Conservation (phyloP, 2,113 vertebrate species). For the Sinocyclocheilus anshuiensis region DNA sequence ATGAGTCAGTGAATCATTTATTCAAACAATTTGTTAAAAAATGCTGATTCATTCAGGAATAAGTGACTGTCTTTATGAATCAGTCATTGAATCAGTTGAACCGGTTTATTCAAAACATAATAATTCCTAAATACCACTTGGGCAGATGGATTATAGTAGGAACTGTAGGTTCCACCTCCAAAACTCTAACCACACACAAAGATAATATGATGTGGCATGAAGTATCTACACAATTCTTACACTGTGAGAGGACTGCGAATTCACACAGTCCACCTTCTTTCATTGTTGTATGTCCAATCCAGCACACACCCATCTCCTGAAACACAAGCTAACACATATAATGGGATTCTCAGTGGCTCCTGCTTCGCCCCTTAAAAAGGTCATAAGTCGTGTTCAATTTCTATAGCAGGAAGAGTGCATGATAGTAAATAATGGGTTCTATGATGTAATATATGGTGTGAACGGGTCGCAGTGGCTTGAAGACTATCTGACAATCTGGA, state of each 20-base stretch:
- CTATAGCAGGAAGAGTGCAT: constrained; percentile 64
- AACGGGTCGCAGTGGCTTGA: constrained; percentile 48
- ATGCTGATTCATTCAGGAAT: too few relatives aligned
- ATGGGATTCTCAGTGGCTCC: constrained; percentile 42
- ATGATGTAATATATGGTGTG: constrained; percentile 64
- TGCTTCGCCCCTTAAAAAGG: constrained; percentile 39
- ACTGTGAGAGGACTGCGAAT: neutral
- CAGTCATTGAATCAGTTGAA: too few relatives aligned
- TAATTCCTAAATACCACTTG: too few relatives aligned
- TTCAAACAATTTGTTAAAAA: too few relatives aligned
- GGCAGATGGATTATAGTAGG: too few relatives aligned
- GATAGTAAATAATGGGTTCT: constrained; percentile 58
- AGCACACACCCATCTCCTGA: constrained; percentile 43
- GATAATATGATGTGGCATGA: too few relatives aligned
- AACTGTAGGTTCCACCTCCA: too few relatives aligned
- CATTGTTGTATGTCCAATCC: constrained; percentile 39
- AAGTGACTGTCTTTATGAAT: too few relatives aligned
- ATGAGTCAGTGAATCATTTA: too few relatives aligned
- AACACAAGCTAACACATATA: constrained; percentile 38
- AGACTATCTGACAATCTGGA: constrained; percentile 60
- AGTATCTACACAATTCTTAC: neutral
- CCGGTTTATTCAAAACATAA: too few relatives aligned
- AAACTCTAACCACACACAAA: neutral
- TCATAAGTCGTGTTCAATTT: constrained; percentile 59
- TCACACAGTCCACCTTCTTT: neutral